Conservation (phyloP, 2,888 invertebrate species). For the Bedellia somnulentella region DNA sequence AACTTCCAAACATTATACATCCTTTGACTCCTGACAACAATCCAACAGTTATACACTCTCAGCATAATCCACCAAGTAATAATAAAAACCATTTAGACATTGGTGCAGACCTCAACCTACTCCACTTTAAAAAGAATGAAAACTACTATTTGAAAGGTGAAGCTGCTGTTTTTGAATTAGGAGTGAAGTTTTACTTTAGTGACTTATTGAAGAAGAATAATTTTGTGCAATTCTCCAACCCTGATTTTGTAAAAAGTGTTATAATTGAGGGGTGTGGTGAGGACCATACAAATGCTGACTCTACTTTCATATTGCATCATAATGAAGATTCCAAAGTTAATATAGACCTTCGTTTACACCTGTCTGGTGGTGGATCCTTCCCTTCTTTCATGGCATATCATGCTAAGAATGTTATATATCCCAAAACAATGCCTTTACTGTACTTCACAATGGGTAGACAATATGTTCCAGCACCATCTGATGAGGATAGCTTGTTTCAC, state of each 20-base stretch:
- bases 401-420: slow-evolving; percentile 66
- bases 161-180: slow-evolving; percentile 72
- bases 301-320: slow-evolving; percentile 64
- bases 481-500: slow-evolving; percentile 62
- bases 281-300: slow-evolving; percentile 53
- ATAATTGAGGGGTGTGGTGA: slow-evolving; percentile 74
- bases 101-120: slow-evolving; percentile 46
- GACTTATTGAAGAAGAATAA: slow-evolving; percentile 35
- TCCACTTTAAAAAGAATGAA: slow-evolving; percentile 62
- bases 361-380: slow-evolving; percentile 76
- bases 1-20: slow-evolving; percentile 73
- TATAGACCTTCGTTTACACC: slow-evolving; percentile 65
- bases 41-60: slow-evolving; percentile 24
- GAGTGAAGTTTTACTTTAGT: slow-evolving; percentile 54
- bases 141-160: slow-evolving; percentile 67
- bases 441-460: slow-evolving; percentile 72
- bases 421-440: slow-evolving; percentile 67
- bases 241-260: slow-evolving; percentile 76
- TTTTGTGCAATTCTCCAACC: slow-evolving; percentile 70
- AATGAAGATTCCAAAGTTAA: slow-evolving; percentile 54
- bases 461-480: slow-evolving; percentile 54
- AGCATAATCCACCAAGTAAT: slow-evolving; percentile 21
- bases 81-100: slow-evolving; percentile 58
- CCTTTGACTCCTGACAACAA: slow-evolving; percentile 56
- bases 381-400: slow-evolving; percentile 74